Evolutionary conservation across 2,113 vertebrate species (phyloP).

Genomic region (Onychostruthus taczanowskii): DNA sequence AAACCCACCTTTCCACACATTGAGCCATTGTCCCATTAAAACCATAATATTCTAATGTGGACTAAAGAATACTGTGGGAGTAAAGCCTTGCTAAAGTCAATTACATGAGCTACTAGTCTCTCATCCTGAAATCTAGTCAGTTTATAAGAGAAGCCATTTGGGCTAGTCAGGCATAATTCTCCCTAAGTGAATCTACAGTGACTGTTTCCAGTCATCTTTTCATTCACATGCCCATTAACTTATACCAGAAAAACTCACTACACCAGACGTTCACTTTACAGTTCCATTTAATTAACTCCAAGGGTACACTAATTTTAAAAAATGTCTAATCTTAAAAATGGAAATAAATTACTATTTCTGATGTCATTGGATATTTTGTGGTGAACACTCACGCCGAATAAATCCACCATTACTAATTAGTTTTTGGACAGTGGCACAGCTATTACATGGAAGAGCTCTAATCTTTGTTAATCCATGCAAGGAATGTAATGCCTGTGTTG

Average conservation of each 20-base stretch:
- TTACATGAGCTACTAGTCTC: not conserved
- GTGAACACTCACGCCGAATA: not conserved
- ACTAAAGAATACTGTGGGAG: not conserved
- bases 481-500: not conserved
- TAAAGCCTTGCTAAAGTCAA: not conserved
- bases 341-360: not conserved
- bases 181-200: not conserved
- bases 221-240: not conserved
- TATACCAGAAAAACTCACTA: not conserved
- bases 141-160: not conserved
- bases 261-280: accelerated
- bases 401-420: not conserved
- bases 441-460: not conserved
- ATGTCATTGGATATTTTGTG: not conserved
- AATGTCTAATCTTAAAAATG: not conserved
- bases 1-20: not conserved
- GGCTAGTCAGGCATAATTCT: not conserved
- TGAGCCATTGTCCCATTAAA: not conserved
- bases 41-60: not conserved
- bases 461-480: not conserved
- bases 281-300: not conserved
- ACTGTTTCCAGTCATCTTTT: not conserved
- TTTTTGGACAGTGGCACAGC: not conserved
- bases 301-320: not conserved
- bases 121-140: not conserved